phyloP scores from a whole-genome alignment of 2,797 vertebrate genomes.

The Meriones psammophilus region DNA sequence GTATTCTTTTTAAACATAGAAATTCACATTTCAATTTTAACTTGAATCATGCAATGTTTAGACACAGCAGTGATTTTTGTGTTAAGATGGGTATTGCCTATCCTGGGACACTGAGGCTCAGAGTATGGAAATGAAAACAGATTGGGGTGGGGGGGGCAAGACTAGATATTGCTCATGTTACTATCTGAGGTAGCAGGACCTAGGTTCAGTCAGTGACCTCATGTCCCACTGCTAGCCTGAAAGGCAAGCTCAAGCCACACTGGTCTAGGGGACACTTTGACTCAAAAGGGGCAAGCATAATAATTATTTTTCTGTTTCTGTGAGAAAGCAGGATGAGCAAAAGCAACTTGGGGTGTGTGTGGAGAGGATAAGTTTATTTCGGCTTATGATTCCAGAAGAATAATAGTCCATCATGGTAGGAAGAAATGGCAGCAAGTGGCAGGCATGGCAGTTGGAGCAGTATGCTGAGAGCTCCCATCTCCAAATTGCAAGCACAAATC shows the following conservation, averaged over 20 bases:
- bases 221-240: background rate
- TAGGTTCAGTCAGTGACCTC: background rate
- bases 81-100: background rate
- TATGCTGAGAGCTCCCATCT: too few relatives aligned
- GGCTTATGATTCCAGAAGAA: background rate
- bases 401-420: background rate
- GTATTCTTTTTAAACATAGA: background rate
- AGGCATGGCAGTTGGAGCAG: background rate
- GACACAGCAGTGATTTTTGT: slow-evolving; percentile 7
- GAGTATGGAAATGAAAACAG: background rate
- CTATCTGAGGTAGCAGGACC: background rate
- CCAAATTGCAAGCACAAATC: background rate
- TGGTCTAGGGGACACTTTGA: background rate
- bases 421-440: too few relatives aligned
- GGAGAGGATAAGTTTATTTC: background rate
- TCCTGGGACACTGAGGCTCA: slow-evolving; percentile 52
- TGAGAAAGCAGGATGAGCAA: background rate
- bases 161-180: background rate
- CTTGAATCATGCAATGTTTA: slow-evolving; percentile 37
- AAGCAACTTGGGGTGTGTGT: background rate
- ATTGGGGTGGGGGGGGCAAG: background rate
- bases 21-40: slow-evolving; percentile 83
- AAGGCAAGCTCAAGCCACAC: background rate
- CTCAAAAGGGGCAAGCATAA: background rate
- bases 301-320: background rate